Base-by-base conservation (phyloP, 2,888 invertebrate species). In the Eucera pruinosa region DNA sequence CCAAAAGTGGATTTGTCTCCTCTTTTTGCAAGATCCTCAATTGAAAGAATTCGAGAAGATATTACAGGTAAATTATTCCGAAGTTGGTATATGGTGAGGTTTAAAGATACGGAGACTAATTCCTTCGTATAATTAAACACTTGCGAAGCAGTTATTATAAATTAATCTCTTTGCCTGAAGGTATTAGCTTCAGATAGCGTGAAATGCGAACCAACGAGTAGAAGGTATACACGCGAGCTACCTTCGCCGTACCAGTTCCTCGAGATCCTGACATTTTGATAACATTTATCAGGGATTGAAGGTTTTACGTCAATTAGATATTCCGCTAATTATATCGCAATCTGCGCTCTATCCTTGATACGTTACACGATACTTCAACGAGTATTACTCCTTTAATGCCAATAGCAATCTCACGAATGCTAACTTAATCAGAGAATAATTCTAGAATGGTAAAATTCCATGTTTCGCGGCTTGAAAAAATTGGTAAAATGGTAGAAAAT, bases 251-350 rank as follows among this genome's bases (percentile, higher is more conserved):
- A 62, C 74, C 71, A 71, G 62, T 74, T 71, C 64, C 18, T 18
- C 20, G 43, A 71, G 62, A 71, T 74, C 41, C 73, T 70, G 72
- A 55, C 61, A 72, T 71, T 74, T 74, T 57, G 71, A 71, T 64
- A 71, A 57, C 55, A 50, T 71, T 69, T 74, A 74, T 71, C 74
- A 45, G 39, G 33, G 25, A 54, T 55, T 47, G 58, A 70, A 43
- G 71, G 71, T 50, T 74, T 64, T 27, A 36, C 65, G 64, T 72
- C 39, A 65, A 75, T 75, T 75, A 75, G 43, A 58, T 55, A 47
- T 57, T 25, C 50, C 20, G 65, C 41, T 60, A 69, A 65, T 72
- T 52, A 61, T 55, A 39, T 20, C 13, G 20, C 36, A 13, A 20
- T 18, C 45, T 13, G 36, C 55, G 55, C 55, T 70, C 66, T 33